Evolutionary conservation across 1,140 invertebrate genomes (phyloP).

Genomic region (Hesperophylax magnus): DNA sequence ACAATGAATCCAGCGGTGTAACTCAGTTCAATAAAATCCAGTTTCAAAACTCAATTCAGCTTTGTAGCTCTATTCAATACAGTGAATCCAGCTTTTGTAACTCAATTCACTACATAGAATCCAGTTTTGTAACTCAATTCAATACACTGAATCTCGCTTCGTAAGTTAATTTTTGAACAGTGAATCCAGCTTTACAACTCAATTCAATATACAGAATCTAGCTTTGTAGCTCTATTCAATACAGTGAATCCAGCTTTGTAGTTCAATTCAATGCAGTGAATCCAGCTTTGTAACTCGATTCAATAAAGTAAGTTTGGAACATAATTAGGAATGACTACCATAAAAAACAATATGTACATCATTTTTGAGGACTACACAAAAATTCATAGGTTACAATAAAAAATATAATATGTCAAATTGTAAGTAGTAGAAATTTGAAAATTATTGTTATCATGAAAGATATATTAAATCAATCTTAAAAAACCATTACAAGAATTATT

Average conservation of each 20-base stretch:
- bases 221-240: too few relatives aligned
- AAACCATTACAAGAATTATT: not conserved
- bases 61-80: too few relatives aligned
- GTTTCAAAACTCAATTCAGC: not conserved
- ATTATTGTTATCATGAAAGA: not conserved
- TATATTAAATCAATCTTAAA: not conserved
- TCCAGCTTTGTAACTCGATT: not conserved
- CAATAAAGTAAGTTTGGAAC: not conserved
- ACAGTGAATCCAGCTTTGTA: too few relatives aligned
- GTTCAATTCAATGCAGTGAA: too few relatives aligned
- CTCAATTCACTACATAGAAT: not conserved
- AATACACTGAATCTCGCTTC: not conserved
- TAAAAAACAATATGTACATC: conserved; percentile 2
- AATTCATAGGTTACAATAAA: not conserved
- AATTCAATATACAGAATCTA: not conserved
- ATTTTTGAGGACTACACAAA: not conserved
- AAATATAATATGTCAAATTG: not conserved
- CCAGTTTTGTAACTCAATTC: not conserved
- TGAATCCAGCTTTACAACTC: not conserved
- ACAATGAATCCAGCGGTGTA: not conserved
- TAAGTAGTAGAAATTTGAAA: not conserved
- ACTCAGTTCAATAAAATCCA: not conserved
- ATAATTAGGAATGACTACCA: conserved; percentile 15
- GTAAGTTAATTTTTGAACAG: not conserved
- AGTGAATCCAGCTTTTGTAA: too few relatives aligned